Conservation (phyloP, 2,888 invertebrate genomes). For the Vanessa cardui region DNA sequence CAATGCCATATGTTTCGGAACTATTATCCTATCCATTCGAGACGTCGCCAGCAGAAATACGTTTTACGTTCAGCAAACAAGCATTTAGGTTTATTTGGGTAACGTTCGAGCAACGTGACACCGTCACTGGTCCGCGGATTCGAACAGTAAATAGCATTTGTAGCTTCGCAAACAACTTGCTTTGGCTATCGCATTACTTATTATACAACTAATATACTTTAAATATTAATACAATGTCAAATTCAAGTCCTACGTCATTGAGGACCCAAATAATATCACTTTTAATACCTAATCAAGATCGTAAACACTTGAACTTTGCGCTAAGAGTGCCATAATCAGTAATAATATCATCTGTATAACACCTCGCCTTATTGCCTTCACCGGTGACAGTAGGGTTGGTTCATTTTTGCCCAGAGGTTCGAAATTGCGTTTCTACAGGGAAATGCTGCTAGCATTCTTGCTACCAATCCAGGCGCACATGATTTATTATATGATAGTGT, state of each 20-base stretch:
- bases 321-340: too few relatives aligned
- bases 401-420: too few relatives aligned
- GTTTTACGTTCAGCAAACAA: constrained; percentile 64
- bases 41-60: constrained; percentile 70
- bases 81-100: constrained; percentile 71
- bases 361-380: too few relatives aligned
- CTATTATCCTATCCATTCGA: constrained; percentile 55
- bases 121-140: constrained; percentile 74
- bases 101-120: constrained; percentile 69
- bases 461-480: too few relatives aligned
- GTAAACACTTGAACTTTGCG: too few relatives aligned
- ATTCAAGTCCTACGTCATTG: background rate
- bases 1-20: constrained; percentile 19
- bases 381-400: too few relatives aligned
- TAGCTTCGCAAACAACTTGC: constrained; percentile 69
- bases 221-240: background rate
- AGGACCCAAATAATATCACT: too few relatives aligned
- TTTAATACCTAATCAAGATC: too few relatives aligned
- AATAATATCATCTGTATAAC: too few relatives aligned
- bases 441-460: too few relatives aligned
- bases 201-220: constrained; percentile 31
- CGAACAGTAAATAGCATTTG: constrained; percentile 78
- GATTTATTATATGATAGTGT: too few relatives aligned
- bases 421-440: too few relatives aligned
- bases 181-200: constrained; percentile 71